Percentiles rank a stretch among this genome's conserved stretches.
phyloP scores from a whole-genome alignment of 2,113 vertebrate species.

The Zosterops japonicus region DNA sequence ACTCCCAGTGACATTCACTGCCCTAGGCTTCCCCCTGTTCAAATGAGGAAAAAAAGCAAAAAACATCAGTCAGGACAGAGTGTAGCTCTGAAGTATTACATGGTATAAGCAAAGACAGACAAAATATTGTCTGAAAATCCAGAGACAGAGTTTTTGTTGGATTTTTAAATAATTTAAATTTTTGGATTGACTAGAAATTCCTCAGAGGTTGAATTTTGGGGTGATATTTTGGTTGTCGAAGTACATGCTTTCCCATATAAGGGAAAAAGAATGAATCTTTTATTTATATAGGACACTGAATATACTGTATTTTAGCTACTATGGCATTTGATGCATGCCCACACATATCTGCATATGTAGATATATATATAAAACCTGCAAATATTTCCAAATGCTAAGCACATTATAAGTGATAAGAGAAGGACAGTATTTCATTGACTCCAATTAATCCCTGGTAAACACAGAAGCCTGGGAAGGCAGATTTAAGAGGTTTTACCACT shows the following conservation, averaged over 20 bases:
- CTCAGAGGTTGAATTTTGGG: neutral
- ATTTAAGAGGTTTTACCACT: neutral
- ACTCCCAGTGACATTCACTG: constrained; percentile 54
- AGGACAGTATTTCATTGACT: neutral
- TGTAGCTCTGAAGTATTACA: constrained; percentile 11
- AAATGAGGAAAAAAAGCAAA: constrained; percentile 20
- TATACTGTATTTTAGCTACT: neutral
- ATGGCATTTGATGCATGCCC: neutral
- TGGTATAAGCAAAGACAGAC: neutral
- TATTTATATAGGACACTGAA: neutral
- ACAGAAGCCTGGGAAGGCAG: neutral
- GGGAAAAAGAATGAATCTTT: neutral
- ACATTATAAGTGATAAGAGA: neutral
- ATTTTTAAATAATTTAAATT: neutral
- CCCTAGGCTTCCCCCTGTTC: constrained; percentile 53
- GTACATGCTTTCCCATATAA: neutral
- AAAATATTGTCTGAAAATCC: neutral
- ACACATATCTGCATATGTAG: neutral
- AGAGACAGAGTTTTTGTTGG: neutral
- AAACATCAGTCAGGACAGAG: constrained; percentile 34
- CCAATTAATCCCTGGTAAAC: neutral
- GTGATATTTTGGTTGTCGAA: neutral
- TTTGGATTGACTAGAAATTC: neutral
- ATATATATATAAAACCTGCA: neutral
- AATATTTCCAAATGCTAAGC: neutral